Evolutionary conservation across 2,888 invertebrate species (phyloP), one percentile per base, ranked within the genome.

Genomic region (Criorhina ranunculi): DNA sequence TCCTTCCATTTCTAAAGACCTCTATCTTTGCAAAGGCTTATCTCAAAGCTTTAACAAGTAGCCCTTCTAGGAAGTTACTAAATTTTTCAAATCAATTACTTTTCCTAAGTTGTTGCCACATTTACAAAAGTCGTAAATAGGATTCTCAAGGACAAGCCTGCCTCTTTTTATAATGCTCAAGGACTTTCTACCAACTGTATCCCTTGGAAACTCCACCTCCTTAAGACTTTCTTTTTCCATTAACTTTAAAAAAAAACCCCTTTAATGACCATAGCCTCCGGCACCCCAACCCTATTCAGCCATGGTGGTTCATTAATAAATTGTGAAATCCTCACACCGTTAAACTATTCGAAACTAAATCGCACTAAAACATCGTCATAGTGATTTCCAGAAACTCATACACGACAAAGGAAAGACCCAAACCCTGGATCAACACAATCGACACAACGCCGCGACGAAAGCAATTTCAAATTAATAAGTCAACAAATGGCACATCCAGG

Each of bases 401-500:
- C 69, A 55, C 73, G 37, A 24, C n/a, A 35, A 19, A 9, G 7
- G 7, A 67, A 44, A 29, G n/a, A 57, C 29, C 0, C 8, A 35
- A 24, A 9, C 31, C 53, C 19, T 33, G 51, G 15, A 9, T 46
- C 35, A 35, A 12, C 55, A 49, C 6, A 12, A 8, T 37, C 9
- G 35, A 8, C 11, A 46, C 46, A 12, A 12, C 31, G 37, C 44
- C 37, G 44, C 53, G 40, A 7, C 51, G 70, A 73, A 57, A 80
- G 15, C 46, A 31, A 60, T 78, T 78, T 69, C 19, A 44, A 69
- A 79, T 69, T 64, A 57, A 69, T 83, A 62, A 75, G 62, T 59
- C 69, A 78, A 64, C 73, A 79, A 83, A 73, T 69, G 57, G 46
- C 62, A 69, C 69, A 85, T 49, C 60, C 77, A 59, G 83, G 80